Evolutionary conservation across 2,797 vertebrate species (phyloP).

Genomic region (Enteromius anoplus): DNA sequence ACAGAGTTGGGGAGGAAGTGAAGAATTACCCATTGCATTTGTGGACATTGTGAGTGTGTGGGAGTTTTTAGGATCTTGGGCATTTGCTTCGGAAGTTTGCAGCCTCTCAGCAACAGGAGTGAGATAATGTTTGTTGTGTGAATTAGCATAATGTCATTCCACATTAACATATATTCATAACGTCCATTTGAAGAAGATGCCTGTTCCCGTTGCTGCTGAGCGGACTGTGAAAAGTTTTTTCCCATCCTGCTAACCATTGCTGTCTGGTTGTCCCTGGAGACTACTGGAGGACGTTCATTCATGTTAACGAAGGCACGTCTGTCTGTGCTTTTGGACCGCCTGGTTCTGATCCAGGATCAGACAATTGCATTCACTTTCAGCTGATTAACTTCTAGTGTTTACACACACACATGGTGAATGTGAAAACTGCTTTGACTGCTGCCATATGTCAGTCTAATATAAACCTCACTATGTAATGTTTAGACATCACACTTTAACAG

Average conservation of each 20-base stretch:
- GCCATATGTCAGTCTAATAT: conserved; percentile 30
- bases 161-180: conserved; percentile 14
- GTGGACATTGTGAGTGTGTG: neutral
- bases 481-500: conserved; percentile 28
- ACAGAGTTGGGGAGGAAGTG: neutral
- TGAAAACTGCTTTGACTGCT: conserved; percentile 16
- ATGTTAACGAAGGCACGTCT: conserved; percentile 25
- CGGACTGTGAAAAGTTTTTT: conserved; percentile 11
- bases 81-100: conserved; percentile 15
- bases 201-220: neutral
- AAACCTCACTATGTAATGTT: conserved; percentile 33
- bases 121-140: neutral
- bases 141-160: conserved; percentile 1
- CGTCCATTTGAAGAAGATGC: neutral
- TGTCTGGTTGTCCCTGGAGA: conserved; percentile 27
- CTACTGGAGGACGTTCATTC: neutral
- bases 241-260: conserved; percentile 9
- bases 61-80: conserved; percentile 35
- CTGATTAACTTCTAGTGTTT: conserved; percentile 16
- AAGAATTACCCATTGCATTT: neutral
- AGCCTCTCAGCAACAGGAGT: conserved; percentile 17
- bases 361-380: conserved; percentile 28
- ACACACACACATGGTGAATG: neutral
- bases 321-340: conserved; percentile 3
- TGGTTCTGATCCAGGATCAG: conserved; percentile 32